phyloP scores from a whole-genome alignment of 2,113 vertebrate genomes.

The Pyxicephalus adspersus region DNA sequence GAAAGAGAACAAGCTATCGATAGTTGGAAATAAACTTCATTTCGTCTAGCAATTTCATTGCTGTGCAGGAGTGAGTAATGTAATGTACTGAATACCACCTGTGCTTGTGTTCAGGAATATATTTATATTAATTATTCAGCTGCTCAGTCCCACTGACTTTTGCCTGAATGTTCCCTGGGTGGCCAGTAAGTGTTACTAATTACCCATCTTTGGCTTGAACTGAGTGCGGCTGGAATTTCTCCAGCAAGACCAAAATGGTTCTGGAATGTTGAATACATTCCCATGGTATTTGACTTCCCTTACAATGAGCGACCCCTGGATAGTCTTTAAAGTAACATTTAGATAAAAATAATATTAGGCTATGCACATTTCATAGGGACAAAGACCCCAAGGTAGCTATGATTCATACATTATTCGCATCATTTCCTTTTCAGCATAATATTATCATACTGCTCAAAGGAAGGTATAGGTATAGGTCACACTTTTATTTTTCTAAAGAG shows the following conservation, averaged over 20 bases:
- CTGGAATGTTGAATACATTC: neutral
- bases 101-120: too few relatives aligned
- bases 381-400: neutral
- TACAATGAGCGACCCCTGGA: neutral
- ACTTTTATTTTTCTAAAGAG: neutral
- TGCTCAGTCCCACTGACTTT: neutral
- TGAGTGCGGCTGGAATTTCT: neutral
- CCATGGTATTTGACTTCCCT: neutral
- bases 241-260: neutral
- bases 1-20: too few relatives aligned
- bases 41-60: too few relatives aligned
- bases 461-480: neutral
- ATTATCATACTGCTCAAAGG: conserved; percentile 2
- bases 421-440: neutral
- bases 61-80: too few relatives aligned
- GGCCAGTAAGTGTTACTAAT: conserved; percentile 6
- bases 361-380: neutral
- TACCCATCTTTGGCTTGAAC: neutral
- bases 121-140: neutral
- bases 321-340: conserved; percentile 27
- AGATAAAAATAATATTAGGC: neutral
- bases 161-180: conserved; percentile 3
- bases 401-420: conserved; percentile 18
- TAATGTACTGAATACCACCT: too few relatives aligned
- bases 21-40: too few relatives aligned